Percentiles rank a stretch among this genome's conserved stretches.
Conservation (phyloP, 92 coral and sea anemone genomes). For the Bergia puertoricense region DNA sequence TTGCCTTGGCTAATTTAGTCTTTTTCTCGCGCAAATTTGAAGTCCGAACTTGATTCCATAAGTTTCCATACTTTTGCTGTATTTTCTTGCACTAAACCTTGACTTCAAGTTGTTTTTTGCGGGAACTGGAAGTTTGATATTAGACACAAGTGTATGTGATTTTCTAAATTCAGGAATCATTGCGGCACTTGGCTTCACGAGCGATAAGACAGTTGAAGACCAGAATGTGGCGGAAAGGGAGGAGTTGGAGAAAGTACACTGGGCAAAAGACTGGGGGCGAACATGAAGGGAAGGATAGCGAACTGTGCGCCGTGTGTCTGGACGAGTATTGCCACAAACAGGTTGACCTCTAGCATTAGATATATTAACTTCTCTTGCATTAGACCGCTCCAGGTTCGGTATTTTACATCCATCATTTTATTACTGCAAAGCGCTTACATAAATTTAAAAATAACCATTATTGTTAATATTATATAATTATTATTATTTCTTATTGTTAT, state of each 20-base stretch:
- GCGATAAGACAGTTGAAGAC: conserved; percentile 55
- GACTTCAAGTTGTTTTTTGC: no score
- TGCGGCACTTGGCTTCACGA: conserved; percentile 53
- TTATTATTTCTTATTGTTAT: background rate
- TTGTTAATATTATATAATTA: background rate
- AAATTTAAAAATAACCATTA: no score
- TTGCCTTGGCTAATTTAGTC: no score
- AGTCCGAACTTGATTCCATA: no score
- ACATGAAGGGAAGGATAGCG: conserved; percentile 39
- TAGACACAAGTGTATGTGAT: background rate
- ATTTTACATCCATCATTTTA: no score
- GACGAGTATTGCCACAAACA: conserved; percentile 63
- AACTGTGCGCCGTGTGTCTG: conserved; percentile 63
- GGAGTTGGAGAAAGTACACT: conserved; percentile 7
- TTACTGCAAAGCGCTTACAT: no score
- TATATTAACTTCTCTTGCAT: no score
- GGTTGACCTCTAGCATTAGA: conserved; percentile 13
- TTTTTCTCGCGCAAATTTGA: no score
- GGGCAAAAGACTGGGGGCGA: background rate
- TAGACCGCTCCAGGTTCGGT: no score
- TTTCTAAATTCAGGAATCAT: conserved; percentile 38
- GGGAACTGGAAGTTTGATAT: background rate
- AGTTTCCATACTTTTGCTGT: no score
- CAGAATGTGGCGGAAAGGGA: conserved; percentile 42
- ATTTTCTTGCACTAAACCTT: no score